Conservation (phyloP, 2,113 vertebrate species). For the Columba janthina region DNA sequence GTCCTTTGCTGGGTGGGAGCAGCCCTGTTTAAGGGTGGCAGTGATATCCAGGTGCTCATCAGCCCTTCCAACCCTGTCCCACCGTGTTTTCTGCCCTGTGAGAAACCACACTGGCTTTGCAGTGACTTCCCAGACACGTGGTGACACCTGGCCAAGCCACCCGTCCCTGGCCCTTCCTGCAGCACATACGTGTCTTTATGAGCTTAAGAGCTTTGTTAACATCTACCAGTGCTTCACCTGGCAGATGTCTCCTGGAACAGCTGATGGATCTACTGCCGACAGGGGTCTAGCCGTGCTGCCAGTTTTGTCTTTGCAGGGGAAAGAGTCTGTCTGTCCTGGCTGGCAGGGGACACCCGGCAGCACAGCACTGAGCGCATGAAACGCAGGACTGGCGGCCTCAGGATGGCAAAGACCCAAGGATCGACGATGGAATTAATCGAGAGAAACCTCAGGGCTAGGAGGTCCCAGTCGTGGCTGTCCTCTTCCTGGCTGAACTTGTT, state of each 20-base stretch:
- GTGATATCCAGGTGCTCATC: not conserved
- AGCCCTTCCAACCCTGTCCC: not conserved
- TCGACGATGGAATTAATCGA: slow-evolving; percentile 91
- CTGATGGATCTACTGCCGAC: not conserved
- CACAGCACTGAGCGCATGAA: slow-evolving; percentile 78
- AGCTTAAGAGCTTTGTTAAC: not conserved
- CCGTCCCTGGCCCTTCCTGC: not conserved
- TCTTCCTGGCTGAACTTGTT: slow-evolving; percentile 12
- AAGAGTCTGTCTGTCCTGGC: not conserved
- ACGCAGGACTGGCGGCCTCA: slow-evolving; percentile 84
- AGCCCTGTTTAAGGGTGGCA: not conserved
- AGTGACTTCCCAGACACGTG: not conserved
- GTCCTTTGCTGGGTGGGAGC: not conserved
- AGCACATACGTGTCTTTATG: not conserved
- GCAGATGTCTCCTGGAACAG: not conserved
- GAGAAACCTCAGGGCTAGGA: slow-evolving; percentile 86
- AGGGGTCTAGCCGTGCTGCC: not conserved
- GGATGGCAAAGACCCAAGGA: slow-evolving; percentile 92
- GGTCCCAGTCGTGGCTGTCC: slow-evolving; percentile 66
- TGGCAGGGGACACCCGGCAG: slow-evolving; percentile 31
- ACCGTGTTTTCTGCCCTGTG: accelerated
- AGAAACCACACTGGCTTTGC: not conserved
- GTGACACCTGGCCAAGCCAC: not conserved
- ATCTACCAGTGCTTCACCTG: not conserved
- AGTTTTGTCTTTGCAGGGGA: not conserved